Base-by-base conservation (phyloP, 2,888 invertebrate genomes). In the Pogonocherus hispidulus region DNA sequence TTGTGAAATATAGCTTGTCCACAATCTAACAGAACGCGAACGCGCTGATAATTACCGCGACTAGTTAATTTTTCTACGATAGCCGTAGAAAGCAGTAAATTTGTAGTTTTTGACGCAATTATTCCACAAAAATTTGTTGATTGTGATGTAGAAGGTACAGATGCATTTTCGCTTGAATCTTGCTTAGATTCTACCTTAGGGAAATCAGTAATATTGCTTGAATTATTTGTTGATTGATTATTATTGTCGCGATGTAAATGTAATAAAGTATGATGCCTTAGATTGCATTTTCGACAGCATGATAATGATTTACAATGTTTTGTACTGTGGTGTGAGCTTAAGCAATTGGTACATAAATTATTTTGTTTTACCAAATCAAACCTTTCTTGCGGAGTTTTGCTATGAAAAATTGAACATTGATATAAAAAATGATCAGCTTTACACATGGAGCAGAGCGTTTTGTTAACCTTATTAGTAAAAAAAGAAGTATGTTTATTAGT, bases 281-380 rank as follows among this genome's bases (percentile, higher is more conserved):
- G 19, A 35, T 37, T 18, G 11, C 55, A 37, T 6, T 16, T 32
- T 11, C 55, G 14, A 41, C 55, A 55, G 2, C 9, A 9, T 11
- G 55, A 55, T 37, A 11, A 3, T 20, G 37, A 55, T 18, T 16
- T 14, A 55, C 55, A 55, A 11, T 27, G 3, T 14, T 16, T n/a
- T 9, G 18, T 37, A n/a, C 11, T 18, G 19, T 55, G 55, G 1
- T 32, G 14, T n/a, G 55, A 55, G n/a, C 35, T 9, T 19, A 37
- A 37, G 16, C 55, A 55, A 37, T 55, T 55, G 4, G 27, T 9
- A 20, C 55, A 37, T 8, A 55, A 55, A 11, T 37, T 37, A 9
- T 55, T 55, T 55, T 55, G 55, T 35, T 37, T 55, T 0, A 6
- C 35, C 37, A 55, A 37, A 19, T 35, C 19, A 20, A 32, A 55